A percentile compares a stretch with the other conserved stretches of the same genome.
Conservation (phyloP, 2,113 vertebrate genomes). For the Acanthochromis polyacanthus region DNA sequence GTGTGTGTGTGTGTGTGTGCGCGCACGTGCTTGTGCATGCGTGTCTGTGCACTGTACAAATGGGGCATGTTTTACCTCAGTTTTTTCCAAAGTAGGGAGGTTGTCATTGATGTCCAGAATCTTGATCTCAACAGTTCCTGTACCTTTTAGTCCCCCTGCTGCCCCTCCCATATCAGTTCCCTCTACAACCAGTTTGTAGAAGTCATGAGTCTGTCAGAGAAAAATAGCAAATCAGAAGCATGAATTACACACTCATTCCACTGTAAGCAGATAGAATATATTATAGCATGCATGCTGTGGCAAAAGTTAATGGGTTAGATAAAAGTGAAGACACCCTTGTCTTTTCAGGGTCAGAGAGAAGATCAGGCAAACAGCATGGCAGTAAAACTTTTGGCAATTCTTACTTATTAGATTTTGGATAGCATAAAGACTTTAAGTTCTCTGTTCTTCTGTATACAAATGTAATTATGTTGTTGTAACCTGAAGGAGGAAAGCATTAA, state of each 20-base stretch:
- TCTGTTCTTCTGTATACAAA: too few species aligned
- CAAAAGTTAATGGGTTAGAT: conserved; percentile 5
- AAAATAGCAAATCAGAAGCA: neutral
- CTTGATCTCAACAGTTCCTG: conserved; percentile 78
- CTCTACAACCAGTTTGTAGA: conserved; percentile 74
- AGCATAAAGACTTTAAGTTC: too few species aligned
- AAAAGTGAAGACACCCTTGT: neutral
- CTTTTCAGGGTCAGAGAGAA: neutral
- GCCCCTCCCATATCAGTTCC: conserved; percentile 74
- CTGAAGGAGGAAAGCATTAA: too few species aligned
- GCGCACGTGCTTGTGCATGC: neutral
- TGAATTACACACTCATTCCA: neutral
- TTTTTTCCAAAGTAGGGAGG: conserved; percentile 76
- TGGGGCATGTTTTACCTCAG: conserved; percentile 60
- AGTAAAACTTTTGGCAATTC: neutral
- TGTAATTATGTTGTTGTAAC: too few species aligned
- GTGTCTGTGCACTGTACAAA: neutral
- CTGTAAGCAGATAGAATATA: too few species aligned
- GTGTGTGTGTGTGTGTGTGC: too few species aligned
- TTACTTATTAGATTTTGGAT: too few species aligned
- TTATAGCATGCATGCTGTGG: neutral
- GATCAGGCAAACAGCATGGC: neutral
- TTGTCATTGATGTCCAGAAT: conserved; percentile 85
- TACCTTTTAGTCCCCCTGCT: conserved; percentile 65
- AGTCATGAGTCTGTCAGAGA: conserved; percentile 59